Evolutionary conservation across 2,888 invertebrate genomes (phyloP).

Genomic region (Diaphora mendica): DNA sequence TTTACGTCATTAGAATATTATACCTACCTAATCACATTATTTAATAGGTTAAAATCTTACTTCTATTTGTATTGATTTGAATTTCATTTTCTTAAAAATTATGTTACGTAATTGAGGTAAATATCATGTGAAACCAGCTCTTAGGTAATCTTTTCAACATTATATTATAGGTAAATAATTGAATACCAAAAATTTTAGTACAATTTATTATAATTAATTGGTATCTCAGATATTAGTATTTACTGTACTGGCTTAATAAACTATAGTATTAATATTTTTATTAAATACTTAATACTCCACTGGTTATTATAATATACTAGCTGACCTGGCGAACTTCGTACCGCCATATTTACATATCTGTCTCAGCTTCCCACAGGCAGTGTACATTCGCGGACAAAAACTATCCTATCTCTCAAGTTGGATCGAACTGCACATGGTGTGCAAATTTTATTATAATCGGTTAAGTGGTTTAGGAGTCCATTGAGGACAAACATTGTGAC

Average conservation of each 20-base stretch:
- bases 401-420: no score
- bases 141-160: background rate
- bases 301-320: no score
- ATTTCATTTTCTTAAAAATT: background rate
- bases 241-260: background rate
- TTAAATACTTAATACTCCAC: background rate
- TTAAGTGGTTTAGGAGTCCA: no score
- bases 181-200: background rate
- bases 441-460: no score
- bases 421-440: no score
- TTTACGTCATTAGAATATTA: no score
- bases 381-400: no score
- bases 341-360: no score
- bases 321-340: no score
- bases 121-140: background rate
- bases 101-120: background rate
- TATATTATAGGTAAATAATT: background rate
- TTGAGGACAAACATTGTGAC: no score
- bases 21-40: background rate
- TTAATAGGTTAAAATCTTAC: background rate
- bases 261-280: background rate
- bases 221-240: background rate
- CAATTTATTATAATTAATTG: background rate
- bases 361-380: no score
- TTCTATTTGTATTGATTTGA: background rate